Evolutionary conservation across 2,888 invertebrate genomes (phyloP), one percentile per base, ranked within the genome.

Genomic region (Reticulitermes lucifugus): DNA sequence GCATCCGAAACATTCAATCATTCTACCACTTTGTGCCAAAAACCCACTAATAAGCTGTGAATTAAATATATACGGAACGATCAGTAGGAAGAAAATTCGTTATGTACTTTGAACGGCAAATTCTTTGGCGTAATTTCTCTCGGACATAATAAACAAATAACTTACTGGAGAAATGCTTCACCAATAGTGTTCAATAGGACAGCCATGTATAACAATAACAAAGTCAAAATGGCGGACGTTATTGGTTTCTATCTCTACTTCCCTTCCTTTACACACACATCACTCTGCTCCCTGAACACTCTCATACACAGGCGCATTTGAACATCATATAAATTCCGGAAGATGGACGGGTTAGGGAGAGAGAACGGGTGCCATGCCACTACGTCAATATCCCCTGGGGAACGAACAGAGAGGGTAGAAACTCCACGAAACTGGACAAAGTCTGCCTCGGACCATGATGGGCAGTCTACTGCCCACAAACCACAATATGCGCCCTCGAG

Each of bases 261-360:
- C 83, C 81, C 73, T 46, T 18, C 70, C 80, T 29, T 77, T 43
- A 10, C 77, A 65, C 59, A 29, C 73, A 51, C 41, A 59, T 22
- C 46, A 51, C 73, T 59, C 65, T 55, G 70, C 79, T 83, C 81
- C 79, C 83, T 84, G 84, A 46, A 14, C 55, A 55, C 79, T 60
- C 85, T 82, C 85, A 86, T 86, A 87, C 86, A 86, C 83, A 89
- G 90, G 89, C 89, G 89, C 89, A 89, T 89, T 89, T 88, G 83
- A 85, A 85, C 90, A 90, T 91, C 90, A 91, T 91, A 91, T 90
- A 91, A 91, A 91, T 91, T 91, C 90, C 90, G 89, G 90, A 89
- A 90, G 89, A 89, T 89, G 89, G 89, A 89, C 89, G 89, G 88
- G 89, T 89, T 89, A 89, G 29, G 75, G 85, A 51, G 35, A 79